phyloP scores from a whole-genome alignment of 1,140 invertebrate species.

The Episyrphus balteatus region DNA sequence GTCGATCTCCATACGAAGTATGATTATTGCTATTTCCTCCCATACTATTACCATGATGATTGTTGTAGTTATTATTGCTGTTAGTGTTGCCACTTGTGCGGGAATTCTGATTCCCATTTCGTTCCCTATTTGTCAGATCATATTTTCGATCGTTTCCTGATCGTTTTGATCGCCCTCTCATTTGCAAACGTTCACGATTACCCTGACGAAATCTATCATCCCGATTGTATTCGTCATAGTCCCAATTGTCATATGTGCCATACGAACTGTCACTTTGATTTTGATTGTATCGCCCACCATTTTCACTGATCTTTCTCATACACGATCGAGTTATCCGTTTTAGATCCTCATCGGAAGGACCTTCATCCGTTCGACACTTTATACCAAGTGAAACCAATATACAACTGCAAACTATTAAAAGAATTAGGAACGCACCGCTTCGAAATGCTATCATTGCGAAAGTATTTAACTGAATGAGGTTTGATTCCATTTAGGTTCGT shows the following conservation, averaged over 20 bases:
- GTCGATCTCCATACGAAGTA: background rate
- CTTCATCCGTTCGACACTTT: slow-evolving; percentile 40
- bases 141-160: background rate
- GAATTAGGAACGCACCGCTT: no score
- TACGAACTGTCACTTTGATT: slow-evolving; percentile 1
- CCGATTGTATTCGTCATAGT: slow-evolving; percentile 2
- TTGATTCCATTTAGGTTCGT: no score
- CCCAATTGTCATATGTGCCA: slow-evolving; percentile 2
- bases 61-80: slow-evolving; percentile 8
- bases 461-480: no score
- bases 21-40: slow-evolving; percentile 5
- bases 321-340: slow-evolving; percentile 24
- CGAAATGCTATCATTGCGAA: no score
- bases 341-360: slow-evolving; percentile 37
- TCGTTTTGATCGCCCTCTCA: no score
- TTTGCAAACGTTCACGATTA: slow-evolving; percentile 2
- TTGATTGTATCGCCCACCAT: background rate
- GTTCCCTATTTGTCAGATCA: background rate
- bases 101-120: slow-evolving; percentile 1
- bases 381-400: slow-evolving; percentile 12
- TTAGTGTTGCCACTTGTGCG: slow-evolving; percentile 2
- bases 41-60: slow-evolving; percentile 10
- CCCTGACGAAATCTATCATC: slow-evolving; percentile 2
- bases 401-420: no score
- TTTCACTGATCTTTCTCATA: slow-evolving; percentile 18